Conservation (phyloP, 2,888 invertebrate species). For the Agapostemon virescens region DNA sequence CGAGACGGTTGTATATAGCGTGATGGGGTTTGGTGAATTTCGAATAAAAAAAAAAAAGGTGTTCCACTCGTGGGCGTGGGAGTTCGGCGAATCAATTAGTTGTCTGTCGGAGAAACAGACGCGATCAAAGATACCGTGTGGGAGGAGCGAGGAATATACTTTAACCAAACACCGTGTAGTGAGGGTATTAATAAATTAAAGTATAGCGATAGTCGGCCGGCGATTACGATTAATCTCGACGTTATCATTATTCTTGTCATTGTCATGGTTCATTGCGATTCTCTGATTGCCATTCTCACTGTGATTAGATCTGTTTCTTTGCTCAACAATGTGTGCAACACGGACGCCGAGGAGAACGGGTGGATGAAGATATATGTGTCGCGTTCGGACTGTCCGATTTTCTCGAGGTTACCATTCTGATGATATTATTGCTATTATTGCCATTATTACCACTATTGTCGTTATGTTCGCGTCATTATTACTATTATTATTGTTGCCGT, state of each 20-base stretch:
- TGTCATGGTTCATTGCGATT: constrained; percentile 59
- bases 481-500: constrained; percentile 75
- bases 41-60: too few relatives aligned
- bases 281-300: constrained; percentile 54
- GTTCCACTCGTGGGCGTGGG: constrained; percentile 46
- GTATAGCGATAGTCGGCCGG: constrained; percentile 73
- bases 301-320: constrained; percentile 57
- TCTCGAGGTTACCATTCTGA: constrained; percentile 51
- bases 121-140: constrained; percentile 56
- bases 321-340: constrained; percentile 41
- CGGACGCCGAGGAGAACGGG: constrained; percentile 8
- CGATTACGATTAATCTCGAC: constrained; percentile 72
- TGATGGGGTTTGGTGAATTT: neutral
- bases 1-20: constrained; percentile 72
- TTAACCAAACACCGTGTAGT: constrained; percentile 77
- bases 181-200: constrained; percentile 75
- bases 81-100: constrained; percentile 69
- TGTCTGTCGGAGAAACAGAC: constrained; percentile 59
- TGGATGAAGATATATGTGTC: neutral
- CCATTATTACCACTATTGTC: constrained; percentile 59
- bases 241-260: constrained; percentile 68
- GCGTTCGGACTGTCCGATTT: constrained; percentile 14
- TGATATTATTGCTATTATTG: constrained; percentile 58
- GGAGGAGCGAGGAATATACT: constrained; percentile 57
- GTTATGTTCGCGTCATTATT: constrained; percentile 69